Conservation (phyloP, 2,797 vertebrate species). For the Xyrichtys novacula region DNA sequence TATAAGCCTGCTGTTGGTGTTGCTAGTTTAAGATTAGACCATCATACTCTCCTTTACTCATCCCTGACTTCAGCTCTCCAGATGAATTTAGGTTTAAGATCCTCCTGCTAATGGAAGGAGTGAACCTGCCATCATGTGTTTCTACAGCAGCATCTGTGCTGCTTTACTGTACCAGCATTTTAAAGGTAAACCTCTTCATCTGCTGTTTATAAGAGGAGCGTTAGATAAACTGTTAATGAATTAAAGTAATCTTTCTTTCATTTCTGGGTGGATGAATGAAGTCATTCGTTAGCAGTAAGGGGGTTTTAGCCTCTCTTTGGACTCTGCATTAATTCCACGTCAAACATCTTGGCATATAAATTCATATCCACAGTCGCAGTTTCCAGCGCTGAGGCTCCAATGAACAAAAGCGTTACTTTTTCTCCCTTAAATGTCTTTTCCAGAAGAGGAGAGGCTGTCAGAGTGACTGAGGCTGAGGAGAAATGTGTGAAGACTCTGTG, state of each 20-base stretch:
- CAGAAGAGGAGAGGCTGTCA: constrained; percentile 47
- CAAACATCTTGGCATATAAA: constrained; percentile 66
- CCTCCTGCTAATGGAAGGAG: constrained; percentile 27
- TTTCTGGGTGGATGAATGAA: constrained; percentile 64
- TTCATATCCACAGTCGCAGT: constrained; percentile 66
- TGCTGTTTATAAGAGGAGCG: constrained; percentile 63
- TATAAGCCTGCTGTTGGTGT: background rate
- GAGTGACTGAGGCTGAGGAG: constrained; percentile 10
- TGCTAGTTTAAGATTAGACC: constrained; percentile 9
- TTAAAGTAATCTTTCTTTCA: constrained; percentile 60
- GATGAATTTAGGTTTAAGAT: constrained; percentile 73
- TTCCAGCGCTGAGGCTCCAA: constrained; percentile 58
- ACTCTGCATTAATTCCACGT: constrained; percentile 63
- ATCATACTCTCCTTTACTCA: constrained; percentile 24
- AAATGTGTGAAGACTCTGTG: constrained; percentile 54
- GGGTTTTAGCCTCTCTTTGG: constrained; percentile 51
- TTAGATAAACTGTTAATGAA: constrained; percentile 72
- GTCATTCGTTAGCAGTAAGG: constrained; percentile 70
- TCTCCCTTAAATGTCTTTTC: constrained; percentile 51
- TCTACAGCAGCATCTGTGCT: constrained; percentile 42
- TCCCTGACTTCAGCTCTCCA: constrained; percentile 37
- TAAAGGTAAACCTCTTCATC: constrained; percentile 55
- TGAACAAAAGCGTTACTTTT: constrained; percentile 45
- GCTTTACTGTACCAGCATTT: constrained; percentile 39
- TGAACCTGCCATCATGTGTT: constrained; percentile 67